Evolutionary conservation across 2,113 vertebrate species (phyloP).

Genomic region (Seriola aureovittata): DNA sequence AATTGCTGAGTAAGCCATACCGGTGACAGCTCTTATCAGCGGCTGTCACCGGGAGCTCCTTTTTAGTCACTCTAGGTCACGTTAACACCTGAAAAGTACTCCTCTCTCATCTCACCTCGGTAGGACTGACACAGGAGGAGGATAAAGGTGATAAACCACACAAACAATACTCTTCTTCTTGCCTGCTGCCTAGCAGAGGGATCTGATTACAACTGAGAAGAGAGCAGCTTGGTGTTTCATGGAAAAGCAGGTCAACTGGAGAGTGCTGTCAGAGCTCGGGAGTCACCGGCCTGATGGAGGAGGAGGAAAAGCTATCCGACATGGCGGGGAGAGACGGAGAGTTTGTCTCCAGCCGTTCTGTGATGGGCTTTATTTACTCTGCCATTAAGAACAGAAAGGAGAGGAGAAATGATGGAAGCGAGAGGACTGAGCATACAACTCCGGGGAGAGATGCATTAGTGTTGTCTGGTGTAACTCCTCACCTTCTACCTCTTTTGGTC

Average conservation of each 20-base stretch:
- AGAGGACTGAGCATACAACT: slow-evolving; percentile 50
- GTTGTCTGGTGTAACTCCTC: slow-evolving; percentile 65
- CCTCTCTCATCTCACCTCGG: slow-evolving; percentile 62
- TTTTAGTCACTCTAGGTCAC: slow-evolving; percentile 68
- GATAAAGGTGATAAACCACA: slow-evolving; percentile 76
- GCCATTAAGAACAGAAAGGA: slow-evolving; percentile 69
- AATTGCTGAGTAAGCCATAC: slow-evolving; percentile 47
- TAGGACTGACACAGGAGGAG: slow-evolving; percentile 67
- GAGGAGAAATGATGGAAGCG: slow-evolving; percentile 46
- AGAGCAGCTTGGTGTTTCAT: slow-evolving; percentile 76
- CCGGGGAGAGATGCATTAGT: slow-evolving; percentile 62
- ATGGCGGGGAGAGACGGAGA: slow-evolving; percentile 36
- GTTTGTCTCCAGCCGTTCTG: slow-evolving; percentile 61
- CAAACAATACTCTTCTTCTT: slow-evolving; percentile 78
- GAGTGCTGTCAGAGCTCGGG: slow-evolving; percentile 63
- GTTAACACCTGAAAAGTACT: slow-evolving; percentile 58
- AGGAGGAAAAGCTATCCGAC: slow-evolving; percentile 66
- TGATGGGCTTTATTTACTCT: slow-evolving; percentile 74
- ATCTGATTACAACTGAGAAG: slow-evolving; percentile 81
- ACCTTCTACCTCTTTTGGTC: slow-evolving; percentile 54
- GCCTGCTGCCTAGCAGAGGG: slow-evolving; percentile 67
- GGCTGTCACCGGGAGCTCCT: slow-evolving; percentile 53
- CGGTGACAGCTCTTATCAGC: slow-evolving; percentile 42
- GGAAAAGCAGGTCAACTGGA: slow-evolving; percentile 78
- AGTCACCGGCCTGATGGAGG: slow-evolving; percentile 69